Evolutionary conservation across 2,888 invertebrate genomes (phyloP), one percentile per base, ranked within the genome.

Genomic region (Drosophila rellima): DNA sequence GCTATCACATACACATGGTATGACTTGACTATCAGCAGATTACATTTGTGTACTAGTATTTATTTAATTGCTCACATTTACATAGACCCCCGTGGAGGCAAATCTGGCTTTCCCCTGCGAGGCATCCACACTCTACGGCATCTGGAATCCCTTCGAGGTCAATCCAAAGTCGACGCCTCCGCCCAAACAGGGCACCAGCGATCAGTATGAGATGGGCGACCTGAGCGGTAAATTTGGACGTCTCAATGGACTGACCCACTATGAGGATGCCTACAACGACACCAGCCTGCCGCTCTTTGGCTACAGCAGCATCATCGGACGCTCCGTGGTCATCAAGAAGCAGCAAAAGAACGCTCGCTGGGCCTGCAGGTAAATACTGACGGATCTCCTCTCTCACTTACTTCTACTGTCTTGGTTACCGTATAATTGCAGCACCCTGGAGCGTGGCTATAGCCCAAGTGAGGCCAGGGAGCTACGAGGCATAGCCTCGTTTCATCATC

Each of bases 401-500:
- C 40, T 1, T 13, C 18, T 20, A 5, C 18, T 11, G 10, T 26
- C 1, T 6, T 2, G 7, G 18, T 0, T 26, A 0, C 0, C 7
- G 0, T 26, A 13, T 13, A 23, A n/a, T 20, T 20, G 5, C 10
- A 96, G 97, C 1, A 95, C 95, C 0, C 94, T 98, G 39, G 96
- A 97, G 92, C 94, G 97, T 78, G 97, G 97, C 1, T 97, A 97
- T 92, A 96, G 97, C 69, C 97, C 97, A 0, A 95, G 96, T 0
- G 97, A 98, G 91, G 97, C 97, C 0, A 93, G 96, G 35, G 97
- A 98, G 93, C 93, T 97, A 48, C 94, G 97, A 63, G 98, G 95
- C 2, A 96, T 97, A 67, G 98, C 97, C 1, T 97, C 97, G 0
- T 98, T 98, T 92, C 97, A 98, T 93, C 96, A 98, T 93, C 92